Percentiles rank a stretch among this genome's conserved stretches.
phyloP scores from a whole-genome alignment of 2,113 vertebrate species.

The Lycocorax pyrrhopterus region DNA sequence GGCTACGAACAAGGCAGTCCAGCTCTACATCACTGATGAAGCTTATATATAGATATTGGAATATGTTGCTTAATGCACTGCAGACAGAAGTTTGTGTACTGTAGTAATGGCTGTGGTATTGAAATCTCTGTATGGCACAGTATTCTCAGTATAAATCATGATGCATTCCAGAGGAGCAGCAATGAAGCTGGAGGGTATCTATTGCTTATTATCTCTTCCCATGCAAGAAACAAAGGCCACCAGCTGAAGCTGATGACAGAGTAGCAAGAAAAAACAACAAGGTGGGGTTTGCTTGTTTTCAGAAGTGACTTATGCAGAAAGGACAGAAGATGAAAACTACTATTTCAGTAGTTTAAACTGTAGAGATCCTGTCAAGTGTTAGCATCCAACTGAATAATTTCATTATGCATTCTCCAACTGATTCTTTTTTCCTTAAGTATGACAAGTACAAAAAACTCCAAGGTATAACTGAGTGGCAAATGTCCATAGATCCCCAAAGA shows the following conservation, averaged over 20 bases:
- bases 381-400: neutral
- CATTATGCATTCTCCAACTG: neutral
- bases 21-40: neutral
- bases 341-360: neutral
- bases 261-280: neutral
- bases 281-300: neutral
- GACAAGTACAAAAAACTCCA: neutral
- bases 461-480: neutral
- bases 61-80: neutral
- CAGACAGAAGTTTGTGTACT: neutral
- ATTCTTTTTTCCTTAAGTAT: neutral
- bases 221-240: neutral
- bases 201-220: neutral
- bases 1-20: neutral
- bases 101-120: neutral
- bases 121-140: neutral
- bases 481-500: neutral
- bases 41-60: neutral
- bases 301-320: neutral
- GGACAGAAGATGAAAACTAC: neutral
- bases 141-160: neutral
- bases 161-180: neutral
- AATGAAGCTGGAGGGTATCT: neutral
- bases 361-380: neutral
- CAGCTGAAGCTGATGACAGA: neutral